These are phyloP conservation scores for Stictonetta naevosa DNA, from an alignment of 2,113 vertebrate species.

Conservation along the genomic window DNA sequence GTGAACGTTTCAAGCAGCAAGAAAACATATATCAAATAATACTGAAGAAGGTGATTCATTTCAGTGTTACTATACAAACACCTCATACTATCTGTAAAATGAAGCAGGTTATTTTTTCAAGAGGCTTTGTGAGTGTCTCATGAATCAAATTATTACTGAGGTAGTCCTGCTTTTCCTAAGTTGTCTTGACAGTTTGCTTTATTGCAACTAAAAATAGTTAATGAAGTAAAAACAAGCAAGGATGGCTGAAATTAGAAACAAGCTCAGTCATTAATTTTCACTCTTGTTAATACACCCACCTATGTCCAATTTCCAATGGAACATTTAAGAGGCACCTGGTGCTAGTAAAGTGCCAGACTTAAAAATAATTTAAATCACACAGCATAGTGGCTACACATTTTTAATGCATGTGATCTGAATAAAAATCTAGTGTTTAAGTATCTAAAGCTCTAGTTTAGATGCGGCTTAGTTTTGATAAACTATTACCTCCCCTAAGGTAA, in stretches of 20 bases:
- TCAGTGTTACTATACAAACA: background rate
- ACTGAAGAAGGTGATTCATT: background rate
- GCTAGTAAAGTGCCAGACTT: background rate
- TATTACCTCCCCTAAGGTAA: background rate
- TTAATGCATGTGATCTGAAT: background rate
- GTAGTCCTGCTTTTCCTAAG: background rate
- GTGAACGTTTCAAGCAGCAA: background rate
- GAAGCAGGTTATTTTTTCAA: background rate
- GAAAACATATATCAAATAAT: background rate
- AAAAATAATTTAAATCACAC: background rate
- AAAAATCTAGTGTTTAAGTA: background rate
- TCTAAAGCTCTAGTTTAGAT: background rate
- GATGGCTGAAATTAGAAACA: background rate
- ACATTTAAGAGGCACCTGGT: background rate
- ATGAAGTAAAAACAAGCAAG: background rate
- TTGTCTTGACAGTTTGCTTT: background rate
- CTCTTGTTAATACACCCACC: background rate
- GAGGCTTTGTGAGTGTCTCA: background rate
- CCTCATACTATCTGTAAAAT: background rate
- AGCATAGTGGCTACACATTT: background rate
- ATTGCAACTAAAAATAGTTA: background rate
- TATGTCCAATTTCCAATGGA: background rate
- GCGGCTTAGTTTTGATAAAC: background rate
- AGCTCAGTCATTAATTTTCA: background rate
- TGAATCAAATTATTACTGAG: background rate